Evolutionary conservation across 2,888 invertebrate genomes (phyloP).

Genomic region (Clepsis dumicolana): DNA sequence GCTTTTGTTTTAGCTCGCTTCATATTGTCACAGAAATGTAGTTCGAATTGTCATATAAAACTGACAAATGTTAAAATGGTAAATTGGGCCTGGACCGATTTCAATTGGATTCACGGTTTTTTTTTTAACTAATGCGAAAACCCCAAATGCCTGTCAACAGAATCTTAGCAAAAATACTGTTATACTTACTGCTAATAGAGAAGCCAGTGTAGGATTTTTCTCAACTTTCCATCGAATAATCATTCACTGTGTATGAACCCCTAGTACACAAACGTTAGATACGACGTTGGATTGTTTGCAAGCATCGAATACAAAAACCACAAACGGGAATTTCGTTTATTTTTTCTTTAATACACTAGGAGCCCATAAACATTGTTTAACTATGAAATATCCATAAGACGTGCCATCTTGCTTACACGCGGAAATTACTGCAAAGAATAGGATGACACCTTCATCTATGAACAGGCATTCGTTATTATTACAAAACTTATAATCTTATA

Average conservation of each 20-base stretch:
- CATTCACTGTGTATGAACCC: conserved; percentile 23
- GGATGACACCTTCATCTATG: conserved; percentile 11
- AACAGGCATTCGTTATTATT: neutral
- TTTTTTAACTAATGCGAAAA: no score
- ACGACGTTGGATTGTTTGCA: neutral
- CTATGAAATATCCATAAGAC: neutral
- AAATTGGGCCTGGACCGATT: no score
- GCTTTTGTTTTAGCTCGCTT: no score
- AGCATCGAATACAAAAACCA: neutral
- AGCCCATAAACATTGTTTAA: conserved; percentile 10
- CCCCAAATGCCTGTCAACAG: conserved; percentile 31
- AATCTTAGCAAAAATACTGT: neutral
- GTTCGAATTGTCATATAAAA: no score
- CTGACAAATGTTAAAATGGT: no score
- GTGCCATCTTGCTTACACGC: conserved; percentile 12
- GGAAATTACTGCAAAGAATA: conserved; percentile 4
- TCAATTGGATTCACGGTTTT: no score
- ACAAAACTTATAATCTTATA: no score
- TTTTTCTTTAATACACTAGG: conserved; percentile 31
- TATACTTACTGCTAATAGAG: neutral
- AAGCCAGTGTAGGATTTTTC: neutral
- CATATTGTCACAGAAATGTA: no score
- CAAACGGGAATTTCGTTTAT: conserved; percentile 50
- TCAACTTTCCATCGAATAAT: neutral
- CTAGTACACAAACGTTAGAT: conserved; percentile 30